phyloP scores from a whole-genome alignment of 2,113 vertebrate genomes.

The Cervus canadensis region DNA sequence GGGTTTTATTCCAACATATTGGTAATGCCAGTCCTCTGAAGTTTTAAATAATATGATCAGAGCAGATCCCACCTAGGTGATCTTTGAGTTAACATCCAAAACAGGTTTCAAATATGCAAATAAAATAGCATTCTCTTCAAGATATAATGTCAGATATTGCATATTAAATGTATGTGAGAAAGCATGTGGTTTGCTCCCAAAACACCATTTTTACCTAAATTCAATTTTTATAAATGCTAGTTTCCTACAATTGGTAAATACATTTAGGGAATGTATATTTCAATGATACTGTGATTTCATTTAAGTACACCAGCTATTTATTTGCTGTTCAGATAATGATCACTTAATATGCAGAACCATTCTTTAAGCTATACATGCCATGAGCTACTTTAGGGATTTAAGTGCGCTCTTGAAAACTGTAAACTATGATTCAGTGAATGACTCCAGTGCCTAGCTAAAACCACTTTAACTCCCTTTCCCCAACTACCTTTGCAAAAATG shows the following conservation, averaged over 20 bases:
- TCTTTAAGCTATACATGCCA: neutral
- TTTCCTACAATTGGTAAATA: neutral
- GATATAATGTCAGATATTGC: neutral
- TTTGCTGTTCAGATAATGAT: neutral
- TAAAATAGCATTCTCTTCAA: neutral
- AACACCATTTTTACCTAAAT: neutral
- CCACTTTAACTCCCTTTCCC: neutral
- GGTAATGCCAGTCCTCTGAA: neutral
- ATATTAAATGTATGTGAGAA: neutral
- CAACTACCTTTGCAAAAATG: neutral
- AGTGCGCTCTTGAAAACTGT: neutral
- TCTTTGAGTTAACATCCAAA: neutral
- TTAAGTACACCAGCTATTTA: neutral
- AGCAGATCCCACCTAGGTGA: neutral
- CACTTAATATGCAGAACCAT: neutral
- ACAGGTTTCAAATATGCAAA: neutral
- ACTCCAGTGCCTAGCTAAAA: neutral
- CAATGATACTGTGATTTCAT: neutral
- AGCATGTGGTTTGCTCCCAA: neutral
- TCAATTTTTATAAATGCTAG: neutral
- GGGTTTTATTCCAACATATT: neutral
- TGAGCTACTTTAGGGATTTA: neutral
- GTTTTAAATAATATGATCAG: neutral
- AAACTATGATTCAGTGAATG: neutral
- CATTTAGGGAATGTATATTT: neutral